Base-by-base conservation (phyloP, 2,888 invertebrate species). In the Autographa gamma region DNA sequence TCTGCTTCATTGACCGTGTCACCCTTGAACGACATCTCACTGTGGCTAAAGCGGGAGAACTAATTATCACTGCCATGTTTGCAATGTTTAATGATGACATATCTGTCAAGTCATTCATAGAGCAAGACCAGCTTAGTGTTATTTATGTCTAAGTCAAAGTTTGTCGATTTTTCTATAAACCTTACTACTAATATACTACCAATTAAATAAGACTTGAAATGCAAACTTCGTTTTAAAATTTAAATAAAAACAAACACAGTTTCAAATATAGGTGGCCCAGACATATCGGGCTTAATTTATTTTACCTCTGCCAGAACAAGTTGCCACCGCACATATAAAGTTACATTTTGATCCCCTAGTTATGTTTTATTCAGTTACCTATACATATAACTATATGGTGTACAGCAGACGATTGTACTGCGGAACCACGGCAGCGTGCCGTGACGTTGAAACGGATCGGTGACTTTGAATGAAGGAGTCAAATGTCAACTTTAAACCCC, bases 381-480 rank as follows among this genome's bases (percentile, higher is more conserved):
- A 25, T 43, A 34, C 58, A 62, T 43, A 34, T 60, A 62, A n/a
- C 25, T 54, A 67, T 56, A 56, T 25, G 25, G 18, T 66, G 52
- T 70, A 73, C 69, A 68, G 68, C 69, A 73, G 60, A 76, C 72
- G 58, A 75, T 75, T 81, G 74, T 74, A 63, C 77, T 76, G 76
- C 80, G 85, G 82, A 85, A 83, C 85, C 84, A 84, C 73, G 81
- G 73, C 77, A 73, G 65, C 81, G 73, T 81, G 80, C 85, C 89
- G 86, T 91, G 88, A 89, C 90, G 83, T 75, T 78, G 86, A 74
- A 83, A 88, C 87, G 89, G 87, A 82, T 87, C 86, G 88, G 79
- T 87, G 85, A 73, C 61, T 88, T 79, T 69, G 48, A 62, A 68
- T 64, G 66, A 66, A 34, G 56, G 64, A 76, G 68, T 61, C 77